Base-by-base conservation (phyloP, 2,888 invertebrate species). In the Ectemnius lituratus region DNA sequence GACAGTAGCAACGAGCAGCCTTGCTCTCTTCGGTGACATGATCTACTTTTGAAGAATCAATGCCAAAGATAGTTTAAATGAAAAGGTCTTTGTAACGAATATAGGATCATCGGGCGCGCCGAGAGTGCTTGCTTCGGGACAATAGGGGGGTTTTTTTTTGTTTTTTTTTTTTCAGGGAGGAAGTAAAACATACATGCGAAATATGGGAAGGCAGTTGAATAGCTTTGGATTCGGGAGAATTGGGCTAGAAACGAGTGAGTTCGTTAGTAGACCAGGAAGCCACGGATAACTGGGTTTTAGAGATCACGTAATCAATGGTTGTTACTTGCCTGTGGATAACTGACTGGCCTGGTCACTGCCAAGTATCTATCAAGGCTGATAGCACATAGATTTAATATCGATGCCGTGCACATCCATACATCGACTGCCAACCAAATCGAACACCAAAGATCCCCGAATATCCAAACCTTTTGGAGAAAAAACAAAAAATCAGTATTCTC, bases 361-460 rank as follows among this genome's bases (percentile, higher is more conserved):
- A 99, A 96, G 92, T 99, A 99, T 91, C 99, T 94, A 92, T 97
- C 97, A 88, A 99, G 92, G 16, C 97, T 97, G 89, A 99, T 99
- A 85, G 97, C 98, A 90, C 98, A 98, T 68, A 99, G 94, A 91
- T 99, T 99, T 84, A 99, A 93, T 87, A 99, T 99, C 85, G 98
- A 98, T 0, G 99, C 98, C 0, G 99, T 99, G 92, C 98, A 99
- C 96, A 99, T 96, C 97, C 98, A 98, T 13, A 99, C 99, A 91
- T 99, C 99, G 70, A 98, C 95, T 0, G 99, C 98, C 78, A 99
- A 93, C 99, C 99, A 99, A 81, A 98, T 94, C 75, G 97, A 96
- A 92, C 99, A 99, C 97, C 98, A 98, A 59, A 97, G 93, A 91
- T 96, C 96, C 63, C 99, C 98, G 90, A 98, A 99, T 86, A 98